Conservation (phyloP, 2,888 invertebrate species). For the Noctua pronuba region DNA sequence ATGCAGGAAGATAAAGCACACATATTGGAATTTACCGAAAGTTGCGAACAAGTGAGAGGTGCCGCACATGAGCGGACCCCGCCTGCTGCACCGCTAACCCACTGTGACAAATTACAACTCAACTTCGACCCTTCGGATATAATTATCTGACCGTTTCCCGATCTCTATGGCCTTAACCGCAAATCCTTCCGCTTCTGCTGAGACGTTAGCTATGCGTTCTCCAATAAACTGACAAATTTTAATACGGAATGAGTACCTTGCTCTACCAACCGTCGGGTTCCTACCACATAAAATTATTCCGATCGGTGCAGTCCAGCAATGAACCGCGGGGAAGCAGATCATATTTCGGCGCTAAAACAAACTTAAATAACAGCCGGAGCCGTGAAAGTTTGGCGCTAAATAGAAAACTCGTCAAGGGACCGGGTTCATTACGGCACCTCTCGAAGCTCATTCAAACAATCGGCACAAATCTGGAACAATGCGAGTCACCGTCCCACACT, state of each 20-base stretch:
- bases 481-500: slow-evolving; percentile 65
- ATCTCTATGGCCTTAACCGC: slow-evolving; percentile 10
- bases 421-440: slow-evolving; percentile 65
- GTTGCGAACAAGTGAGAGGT: slow-evolving; percentile 55
- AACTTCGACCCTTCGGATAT: slow-evolving; percentile 22
- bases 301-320: not conserved
- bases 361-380: slow-evolving; percentile 41
- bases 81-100: not conserved
- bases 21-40: slow-evolving; percentile 68
- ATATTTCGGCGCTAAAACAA: slow-evolving; percentile 49
- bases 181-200: not conserved
- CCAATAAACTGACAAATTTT: not conserved
- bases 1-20: slow-evolving; percentile 65
- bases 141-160: slow-evolving; percentile 16
- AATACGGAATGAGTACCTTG: not conserved
- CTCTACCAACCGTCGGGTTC: not conserved
- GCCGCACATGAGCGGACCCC: slow-evolving; percentile 7
- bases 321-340: slow-evolving; percentile 10
- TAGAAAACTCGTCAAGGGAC: slow-evolving; percentile 63
- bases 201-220: not conserved
- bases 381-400: slow-evolving; percentile 58
- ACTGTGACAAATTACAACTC: not conserved
- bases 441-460: slow-evolving; percentile 71
- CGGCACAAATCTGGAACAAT: slow-evolving; percentile 66
- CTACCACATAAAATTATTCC: slow-evolving; percentile 2